phyloP scores from a whole-genome alignment of 2,113 vertebrate genomes.

The Etia nguti region DNA sequence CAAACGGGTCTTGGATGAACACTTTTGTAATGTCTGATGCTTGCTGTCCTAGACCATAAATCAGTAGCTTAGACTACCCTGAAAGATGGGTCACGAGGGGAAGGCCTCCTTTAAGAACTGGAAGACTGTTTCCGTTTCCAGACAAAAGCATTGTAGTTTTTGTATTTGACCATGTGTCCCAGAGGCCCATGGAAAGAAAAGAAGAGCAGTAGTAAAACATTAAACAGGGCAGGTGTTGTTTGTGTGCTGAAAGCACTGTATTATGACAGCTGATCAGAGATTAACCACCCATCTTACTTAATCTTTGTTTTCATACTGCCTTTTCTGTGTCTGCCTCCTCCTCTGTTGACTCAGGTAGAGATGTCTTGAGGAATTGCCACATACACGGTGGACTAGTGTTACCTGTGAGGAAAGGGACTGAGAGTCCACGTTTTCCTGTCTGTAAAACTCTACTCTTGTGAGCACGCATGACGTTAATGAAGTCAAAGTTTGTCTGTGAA shows the following conservation, averaged over 20 bases:
- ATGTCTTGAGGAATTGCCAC: slow-evolving; percentile 18
- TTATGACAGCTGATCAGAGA: slow-evolving; percentile 1
- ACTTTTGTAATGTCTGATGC: slow-evolving; percentile 3
- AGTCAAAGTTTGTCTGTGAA: slow-evolving; percentile 55
- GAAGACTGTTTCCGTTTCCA: neutral
- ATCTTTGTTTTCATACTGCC: neutral
- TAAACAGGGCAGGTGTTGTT: neutral
- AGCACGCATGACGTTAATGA: slow-evolving; percentile 3
- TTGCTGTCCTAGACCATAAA: neutral
- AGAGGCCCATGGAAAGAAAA: neutral
- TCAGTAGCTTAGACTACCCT: slow-evolving; percentile 15
- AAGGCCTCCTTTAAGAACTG: neutral
- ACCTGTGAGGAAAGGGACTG: slow-evolving; percentile 6
- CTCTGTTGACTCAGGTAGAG: slow-evolving; percentile 60
- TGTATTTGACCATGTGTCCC: slow-evolving; percentile 11
- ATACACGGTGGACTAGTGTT: slow-evolving; percentile 15
- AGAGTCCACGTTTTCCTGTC: slow-evolving; percentile 14
- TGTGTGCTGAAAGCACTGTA: neutral
- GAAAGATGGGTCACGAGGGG: neutral
- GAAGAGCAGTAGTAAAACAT: neutral
- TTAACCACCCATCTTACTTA: slow-evolving; percentile 8
- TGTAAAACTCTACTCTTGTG: neutral
- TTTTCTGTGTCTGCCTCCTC: slow-evolving; percentile 2
- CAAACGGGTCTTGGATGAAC: slow-evolving; percentile 5
- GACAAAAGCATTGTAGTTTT: slow-evolving; percentile 1